phyloP scores from a whole-genome alignment of 2,797 vertebrate species.

The Tympanoctomys barrerae region DNA sequence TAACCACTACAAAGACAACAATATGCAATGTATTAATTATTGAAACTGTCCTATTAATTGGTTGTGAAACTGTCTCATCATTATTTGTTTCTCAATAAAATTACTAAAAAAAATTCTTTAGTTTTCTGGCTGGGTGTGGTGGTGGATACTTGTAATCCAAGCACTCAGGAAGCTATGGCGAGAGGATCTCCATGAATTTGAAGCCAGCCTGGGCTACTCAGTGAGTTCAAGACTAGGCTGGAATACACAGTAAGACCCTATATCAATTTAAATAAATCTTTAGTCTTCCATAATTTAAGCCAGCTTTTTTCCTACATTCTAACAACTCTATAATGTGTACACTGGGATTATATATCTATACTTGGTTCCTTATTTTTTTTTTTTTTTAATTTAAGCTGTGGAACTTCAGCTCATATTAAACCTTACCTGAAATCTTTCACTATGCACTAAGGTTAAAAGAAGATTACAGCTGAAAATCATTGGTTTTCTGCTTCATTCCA shows the following conservation, averaged over 20 bases:
- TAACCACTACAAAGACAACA: no score
- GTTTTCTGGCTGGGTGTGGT: neutral
- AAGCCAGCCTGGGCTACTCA: neutral
- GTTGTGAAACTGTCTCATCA: no score
- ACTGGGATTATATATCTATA: constrained; percentile 18
- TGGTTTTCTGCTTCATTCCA: neutral
- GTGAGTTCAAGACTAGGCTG: neutral
- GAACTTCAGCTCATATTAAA: constrained; percentile 50
- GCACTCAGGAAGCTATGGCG: neutral
- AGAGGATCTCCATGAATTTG: neutral
- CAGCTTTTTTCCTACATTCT: constrained; percentile 7
- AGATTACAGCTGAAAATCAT: neutral
- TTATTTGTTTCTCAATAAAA: no score
- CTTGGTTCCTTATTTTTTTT: neutral
- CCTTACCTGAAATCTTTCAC: constrained; percentile 2
- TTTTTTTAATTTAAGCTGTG: constrained; percentile 7
- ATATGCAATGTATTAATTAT: no score
- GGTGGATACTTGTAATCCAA: neutral
- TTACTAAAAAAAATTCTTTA: neutral
- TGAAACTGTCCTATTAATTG: no score
- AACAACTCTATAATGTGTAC: constrained; percentile 22
- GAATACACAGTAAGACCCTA: neutral
- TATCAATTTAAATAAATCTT: neutral
- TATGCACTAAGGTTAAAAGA: constrained; percentile 27
- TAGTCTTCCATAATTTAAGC: constrained; percentile 20